Base-by-base conservation (phyloP, 2,113 vertebrate species). In the Siniperca knerii region DNA sequence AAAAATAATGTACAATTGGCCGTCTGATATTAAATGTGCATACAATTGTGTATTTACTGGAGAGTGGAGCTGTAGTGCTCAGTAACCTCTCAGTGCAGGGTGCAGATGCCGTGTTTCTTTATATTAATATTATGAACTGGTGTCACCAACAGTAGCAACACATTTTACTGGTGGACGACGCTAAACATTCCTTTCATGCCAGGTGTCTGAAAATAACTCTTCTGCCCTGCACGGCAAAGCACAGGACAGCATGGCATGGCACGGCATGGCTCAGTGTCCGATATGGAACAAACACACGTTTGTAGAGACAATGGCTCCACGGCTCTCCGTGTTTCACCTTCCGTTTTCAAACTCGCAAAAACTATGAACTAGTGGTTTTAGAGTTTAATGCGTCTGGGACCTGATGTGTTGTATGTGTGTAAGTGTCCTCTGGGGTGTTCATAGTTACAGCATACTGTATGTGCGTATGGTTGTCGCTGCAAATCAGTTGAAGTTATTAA, bases 121-220 rank as follows among this genome's bases (percentile, higher is more conserved):
- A 37, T 68, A 64, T 50, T 15, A 23, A 61, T 46, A 23, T n/a
- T 29, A 64, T 21, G 42, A 69, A 13, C 10, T 58, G 42, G 46
- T n/a, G 81, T 46, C 29, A 37, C 37, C 4, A 29, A 10, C 29
- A 25, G 71, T 21, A 83, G 71, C 20, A 4, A 6, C 54, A 54
- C 11, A 35, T 71, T 40, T 68, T 46, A 52, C 46, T 60, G 48
- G 13, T 50, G 35, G 60, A 10, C 13, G 54, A 69, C 66, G 75
- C 52, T 76, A 12, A 71, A 91, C 81, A 92, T 90, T 91, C 89
- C 72, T 80, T 8, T 87, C 85, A 85, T 90, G 83, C 75, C 89
- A 77, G 71, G 54, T 74, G 81, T 91, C 92, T 91, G 83, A 91
- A 92, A 93, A 92, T 92, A 92, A 88, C 89, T 66, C 4, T 3